Base-by-base conservation (phyloP, 2,797 vertebrate species). In the Sebastes flavidus region DNA sequence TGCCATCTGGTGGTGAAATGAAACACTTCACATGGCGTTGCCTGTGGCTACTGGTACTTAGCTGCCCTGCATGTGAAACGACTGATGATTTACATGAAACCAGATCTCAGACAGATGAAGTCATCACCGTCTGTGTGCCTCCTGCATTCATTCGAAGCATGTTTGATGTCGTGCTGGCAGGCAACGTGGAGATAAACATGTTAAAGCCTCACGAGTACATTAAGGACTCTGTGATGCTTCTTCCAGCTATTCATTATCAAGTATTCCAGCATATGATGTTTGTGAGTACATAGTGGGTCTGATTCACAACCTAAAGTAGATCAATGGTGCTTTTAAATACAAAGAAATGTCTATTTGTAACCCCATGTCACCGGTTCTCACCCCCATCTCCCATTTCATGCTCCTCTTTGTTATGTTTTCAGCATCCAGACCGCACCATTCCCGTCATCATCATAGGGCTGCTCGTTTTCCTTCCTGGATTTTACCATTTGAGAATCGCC, bases 401-500 rank as follows among this genome's bases (percentile, higher is more conserved):
- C 38, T 69, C 65, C 36, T 80, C 3, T 74, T 65, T 34, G 3
- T 71, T 27, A 24, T 49, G 14, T 81, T 71, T 25, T 49, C 92
- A 99, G 98, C 95, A 97, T 76, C 96, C 96, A 0, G 97, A 98
- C 88, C 95, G 97, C 0, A 99, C 98, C 1, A 93, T 99, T 80
- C 97, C 98, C 0, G 96, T 99, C 78, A 95, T 99, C 81, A 97
- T 99, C 92, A 99, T 99, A 2, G 97, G 98, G 0, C 90, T 98
- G 34, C 96, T 99, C 0, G 96, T 99, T 36, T 99, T 99, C 86
- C 97, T 99, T 10, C 98, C 98, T 0, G 98, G 98, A 34, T 99
- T 99, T 87, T 99, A 99, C 92, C 98, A 99, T 86, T 92, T 99
- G 86, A 97, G 97, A 82, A 99, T 99, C 1, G 98, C 98, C 8